phyloP scores from a whole-genome alignment of 2,113 vertebrate species.

The Spheniscus mendiculus region DNA sequence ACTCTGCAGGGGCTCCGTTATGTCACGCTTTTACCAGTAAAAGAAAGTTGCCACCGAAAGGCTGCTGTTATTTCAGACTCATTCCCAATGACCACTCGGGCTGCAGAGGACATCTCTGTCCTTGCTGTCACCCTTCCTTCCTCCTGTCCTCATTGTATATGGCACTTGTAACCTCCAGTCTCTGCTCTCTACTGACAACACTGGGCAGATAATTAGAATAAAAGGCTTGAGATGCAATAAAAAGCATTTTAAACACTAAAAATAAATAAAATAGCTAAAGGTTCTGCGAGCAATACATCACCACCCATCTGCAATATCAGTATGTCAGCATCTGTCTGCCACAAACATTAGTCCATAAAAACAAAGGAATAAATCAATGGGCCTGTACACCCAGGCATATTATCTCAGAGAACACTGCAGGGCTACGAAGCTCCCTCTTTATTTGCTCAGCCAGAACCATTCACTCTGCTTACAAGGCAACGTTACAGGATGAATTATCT shows the following conservation, averaged over 20 bases:
- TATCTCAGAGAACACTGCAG: slow-evolving; percentile 1
- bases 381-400: not conserved
- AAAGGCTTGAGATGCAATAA: not conserved
- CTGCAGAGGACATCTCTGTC: not conserved
- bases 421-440: not conserved
- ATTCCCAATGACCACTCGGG: not conserved
- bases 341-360: not conserved
- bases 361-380: slow-evolving; percentile 35
- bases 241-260: not conserved
- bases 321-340: not conserved
- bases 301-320: not conserved
- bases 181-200: not conserved
- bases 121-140: not conserved
- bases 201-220: not conserved
- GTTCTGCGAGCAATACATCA: not conserved
- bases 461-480: not conserved
- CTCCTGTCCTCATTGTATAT: rapidly evolving
- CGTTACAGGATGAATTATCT: not conserved
- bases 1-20: rapidly evolving
- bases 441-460: not conserved
- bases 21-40: not conserved
- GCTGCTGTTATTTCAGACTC: not conserved
- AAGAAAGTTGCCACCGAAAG: not conserved
- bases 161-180: not conserved
- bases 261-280: not conserved